phyloP scores from a whole-genome alignment of 2,113 vertebrate genomes.

The Lepus timidus region DNA sequence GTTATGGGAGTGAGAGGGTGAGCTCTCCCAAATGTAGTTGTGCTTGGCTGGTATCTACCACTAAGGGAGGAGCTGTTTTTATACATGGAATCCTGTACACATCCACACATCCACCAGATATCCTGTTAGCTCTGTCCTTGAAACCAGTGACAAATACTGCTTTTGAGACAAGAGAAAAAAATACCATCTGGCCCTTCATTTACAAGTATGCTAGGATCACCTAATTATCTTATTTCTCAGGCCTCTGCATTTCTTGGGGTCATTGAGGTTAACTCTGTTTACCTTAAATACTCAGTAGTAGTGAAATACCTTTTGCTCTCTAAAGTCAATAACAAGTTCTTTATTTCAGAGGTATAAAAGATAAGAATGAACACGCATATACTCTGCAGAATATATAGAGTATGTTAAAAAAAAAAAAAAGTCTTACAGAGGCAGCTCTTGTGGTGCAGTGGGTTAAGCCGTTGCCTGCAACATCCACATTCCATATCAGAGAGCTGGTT shows the following conservation, averaged over 20 bases:
- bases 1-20: not conserved
- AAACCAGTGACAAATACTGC: not conserved
- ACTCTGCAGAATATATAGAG: not conserved
- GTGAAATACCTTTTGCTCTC: conserved; percentile 43
- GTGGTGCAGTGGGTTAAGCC: no score
- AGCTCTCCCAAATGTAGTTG: not conserved
- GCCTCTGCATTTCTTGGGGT: not conserved
- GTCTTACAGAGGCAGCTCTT: no score
- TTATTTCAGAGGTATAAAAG: conserved; percentile 5
- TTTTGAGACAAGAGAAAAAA: not conserved
- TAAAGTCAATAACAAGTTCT: not conserved
- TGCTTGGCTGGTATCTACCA: not conserved
- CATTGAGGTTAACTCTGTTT: not conserved
- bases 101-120: not conserved
- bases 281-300: conserved; percentile 9
- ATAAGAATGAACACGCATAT: not conserved
- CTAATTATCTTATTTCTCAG: not conserved
- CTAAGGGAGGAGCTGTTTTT: not conserved
- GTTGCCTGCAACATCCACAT: no score
- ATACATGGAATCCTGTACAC: not conserved
- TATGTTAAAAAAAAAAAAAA: not conserved
- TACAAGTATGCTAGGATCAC: not conserved
- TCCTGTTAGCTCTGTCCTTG: not conserved
- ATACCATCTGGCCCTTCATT: not conserved
- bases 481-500: no score